Evolutionary conservation across 1,140 invertebrate species (phyloP).

Genomic region (Drosophila pallidifrons): DNA sequence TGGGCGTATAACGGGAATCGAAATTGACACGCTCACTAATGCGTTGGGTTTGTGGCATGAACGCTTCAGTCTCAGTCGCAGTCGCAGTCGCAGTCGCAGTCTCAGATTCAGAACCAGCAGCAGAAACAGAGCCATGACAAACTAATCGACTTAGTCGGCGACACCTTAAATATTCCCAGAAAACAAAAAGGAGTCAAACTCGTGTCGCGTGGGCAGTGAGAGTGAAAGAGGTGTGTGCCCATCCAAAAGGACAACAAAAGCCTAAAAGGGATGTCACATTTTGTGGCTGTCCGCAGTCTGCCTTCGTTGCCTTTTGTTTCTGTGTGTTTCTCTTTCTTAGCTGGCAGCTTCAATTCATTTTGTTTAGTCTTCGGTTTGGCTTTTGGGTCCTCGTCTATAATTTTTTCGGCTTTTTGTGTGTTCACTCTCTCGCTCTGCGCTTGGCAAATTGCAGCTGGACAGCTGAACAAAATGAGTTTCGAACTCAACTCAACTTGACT

Average conservation of each 20-base stretch:
- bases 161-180: conserved; percentile 70
- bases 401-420: not conserved
- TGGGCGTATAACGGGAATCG: conserved; percentile 49
- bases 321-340: not conserved
- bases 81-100: not conserved
- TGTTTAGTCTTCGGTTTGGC: not conserved
- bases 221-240: not conserved
- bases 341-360: conserved; percentile 25
- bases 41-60: conserved; percentile 54
- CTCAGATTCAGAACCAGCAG: conserved; percentile 26
- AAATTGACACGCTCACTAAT: conserved; percentile 64
- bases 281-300: conserved; percentile 47
- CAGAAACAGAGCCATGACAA: conserved; percentile 43
- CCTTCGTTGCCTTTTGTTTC: conserved; percentile 10
- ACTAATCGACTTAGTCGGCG: conserved; percentile 77
- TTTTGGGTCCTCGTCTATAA: conserved; percentile 2
- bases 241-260: conserved; percentile 39
- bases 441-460: conserved; percentile 37
- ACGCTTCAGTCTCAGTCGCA: conserved; percentile 17
- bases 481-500: conserved; percentile 14
- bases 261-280: conserved; percentile 50
- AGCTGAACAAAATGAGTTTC: conserved; percentile 51
- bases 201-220: not conserved
- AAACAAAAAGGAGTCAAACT: conserved; percentile 33
- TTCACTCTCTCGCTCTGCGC: not conserved